phyloP scores from a whole-genome alignment of 2,113 vertebrate genomes.

The Thunnus maccoyii region DNA sequence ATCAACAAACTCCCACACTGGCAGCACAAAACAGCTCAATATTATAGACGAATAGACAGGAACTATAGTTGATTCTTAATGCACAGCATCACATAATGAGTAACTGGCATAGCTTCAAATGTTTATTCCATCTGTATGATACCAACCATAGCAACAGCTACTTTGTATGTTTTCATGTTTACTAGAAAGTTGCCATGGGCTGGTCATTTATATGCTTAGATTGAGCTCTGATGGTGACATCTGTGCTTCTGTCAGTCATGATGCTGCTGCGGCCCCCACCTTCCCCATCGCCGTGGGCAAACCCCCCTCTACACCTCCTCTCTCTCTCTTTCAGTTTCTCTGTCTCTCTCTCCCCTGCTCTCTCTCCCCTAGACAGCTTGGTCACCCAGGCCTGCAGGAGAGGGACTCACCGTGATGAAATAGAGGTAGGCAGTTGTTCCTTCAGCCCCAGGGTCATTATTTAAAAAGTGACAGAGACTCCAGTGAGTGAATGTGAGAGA shows the following conservation, averaged over 20 bases:
- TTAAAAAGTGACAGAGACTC: slow-evolving; percentile 89
- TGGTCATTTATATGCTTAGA: slow-evolving; percentile 84
- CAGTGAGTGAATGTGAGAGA: slow-evolving; percentile 78
- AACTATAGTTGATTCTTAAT: slow-evolving; percentile 35
- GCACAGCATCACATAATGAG: background rate
- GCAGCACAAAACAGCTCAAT: slow-evolving; percentile 38
- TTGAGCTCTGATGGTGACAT: slow-evolving; percentile 87
- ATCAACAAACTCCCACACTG: slow-evolving; percentile 51
- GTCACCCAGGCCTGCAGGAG: slow-evolving; percentile 73
- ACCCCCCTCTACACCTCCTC: slow-evolving; percentile 50
- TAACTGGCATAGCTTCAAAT: background rate
- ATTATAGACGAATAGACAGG: slow-evolving; percentile 19
- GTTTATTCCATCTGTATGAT: slow-evolving; percentile 35
- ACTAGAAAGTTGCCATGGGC: slow-evolving; percentile 78
- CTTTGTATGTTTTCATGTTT: slow-evolving; percentile 66
- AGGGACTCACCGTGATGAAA: slow-evolving; percentile 89
- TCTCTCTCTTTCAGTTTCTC: slow-evolving; percentile 33
- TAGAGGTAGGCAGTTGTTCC: slow-evolving; percentile 89
- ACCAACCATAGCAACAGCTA: slow-evolving; percentile 37
- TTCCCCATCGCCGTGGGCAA: slow-evolving; percentile 66
- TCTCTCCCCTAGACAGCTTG: slow-evolving; percentile 75
- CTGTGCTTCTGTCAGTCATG: slow-evolving; percentile 87
- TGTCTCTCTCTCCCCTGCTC: slow-evolving; percentile 34
- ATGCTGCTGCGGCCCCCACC: slow-evolving; percentile 67
- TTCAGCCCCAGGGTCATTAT: slow-evolving; percentile 93